Evolutionary conservation across 2,113 vertebrate species (phyloP).

Genomic region (Apeltes quadracus): DNA sequence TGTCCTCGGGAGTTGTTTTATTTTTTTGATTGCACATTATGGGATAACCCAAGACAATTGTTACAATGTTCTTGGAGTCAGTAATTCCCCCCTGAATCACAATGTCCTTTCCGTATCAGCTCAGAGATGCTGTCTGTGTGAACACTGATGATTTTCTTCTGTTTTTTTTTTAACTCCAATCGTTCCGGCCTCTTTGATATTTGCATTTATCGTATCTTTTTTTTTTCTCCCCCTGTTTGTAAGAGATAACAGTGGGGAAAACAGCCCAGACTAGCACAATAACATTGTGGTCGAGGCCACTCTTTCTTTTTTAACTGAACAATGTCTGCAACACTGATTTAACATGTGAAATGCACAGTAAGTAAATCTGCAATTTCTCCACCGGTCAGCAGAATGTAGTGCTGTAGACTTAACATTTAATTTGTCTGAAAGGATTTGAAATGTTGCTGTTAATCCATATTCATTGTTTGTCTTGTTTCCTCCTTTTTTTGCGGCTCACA

Average conservation of each 20-base stretch:
- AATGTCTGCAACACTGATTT: constrained; percentile 58
- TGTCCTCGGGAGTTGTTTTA: constrained; percentile 16
- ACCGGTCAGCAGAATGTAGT: constrained; percentile 66
- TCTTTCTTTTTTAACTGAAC: constrained; percentile 43
- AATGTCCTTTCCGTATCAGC: constrained; percentile 45
- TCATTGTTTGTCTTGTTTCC: constrained; percentile 61
- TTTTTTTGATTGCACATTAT: constrained; percentile 19
- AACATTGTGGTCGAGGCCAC: constrained; percentile 46
- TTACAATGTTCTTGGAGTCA: constrained; percentile 32
- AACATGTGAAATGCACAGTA: constrained; percentile 65
- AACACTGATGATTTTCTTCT: no score
- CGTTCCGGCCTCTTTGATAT: constrained; percentile 32
- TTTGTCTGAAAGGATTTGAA: constrained; percentile 46
- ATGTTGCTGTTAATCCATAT: constrained; percentile 49
- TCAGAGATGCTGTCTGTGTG: constrained; percentile 41
- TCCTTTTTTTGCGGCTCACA: constrained; percentile 49
- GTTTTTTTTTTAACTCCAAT: constrained; percentile 36
- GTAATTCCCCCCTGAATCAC: constrained; percentile 36
- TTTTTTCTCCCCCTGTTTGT: constrained; percentile 33
- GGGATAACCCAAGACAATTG: constrained; percentile 46
- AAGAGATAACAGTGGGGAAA: constrained; percentile 45
- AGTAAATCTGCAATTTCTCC: constrained; percentile 63
- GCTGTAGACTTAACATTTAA: constrained; percentile 43
- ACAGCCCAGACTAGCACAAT: constrained; percentile 38
- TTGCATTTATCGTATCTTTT: constrained; percentile 54